phyloP scores from a whole-genome alignment of 35 echinoderm and acorn worm species.

The Holothuria glaberrima region DNA sequence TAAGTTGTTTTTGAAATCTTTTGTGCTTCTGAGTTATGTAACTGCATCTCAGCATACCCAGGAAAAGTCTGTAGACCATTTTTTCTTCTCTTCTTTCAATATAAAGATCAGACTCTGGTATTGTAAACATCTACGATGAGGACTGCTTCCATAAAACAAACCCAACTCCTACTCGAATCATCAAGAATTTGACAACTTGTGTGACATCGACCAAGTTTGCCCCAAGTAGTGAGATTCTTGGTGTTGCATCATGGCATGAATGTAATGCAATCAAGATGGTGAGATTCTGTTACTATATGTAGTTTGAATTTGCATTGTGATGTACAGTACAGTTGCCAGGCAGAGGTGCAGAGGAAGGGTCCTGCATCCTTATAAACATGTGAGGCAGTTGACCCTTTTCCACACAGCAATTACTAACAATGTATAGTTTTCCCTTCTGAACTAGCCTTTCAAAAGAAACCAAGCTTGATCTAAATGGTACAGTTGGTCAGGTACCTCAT shows the following conservation, averaged over 20 bases:
- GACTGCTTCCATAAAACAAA: conserved; percentile 52
- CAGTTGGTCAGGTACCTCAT: too few relatives aligned
- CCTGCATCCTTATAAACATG: too few relatives aligned
- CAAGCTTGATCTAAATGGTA: too few relatives aligned
- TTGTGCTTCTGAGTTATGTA: too few relatives aligned
- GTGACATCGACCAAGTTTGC: conserved; percentile 76
- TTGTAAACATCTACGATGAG: conserved; percentile 90
- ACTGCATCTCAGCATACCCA: too few relatives aligned
- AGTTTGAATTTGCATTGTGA: background rate
- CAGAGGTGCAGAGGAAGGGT: too few relatives aligned
- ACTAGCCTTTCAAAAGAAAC: too few relatives aligned
- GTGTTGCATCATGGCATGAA: conserved; percentile 62
- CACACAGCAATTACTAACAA: too few relatives aligned
- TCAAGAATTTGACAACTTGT: conserved; percentile 86
- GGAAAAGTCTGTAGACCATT: background rate
- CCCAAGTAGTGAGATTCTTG: conserved; percentile 87
- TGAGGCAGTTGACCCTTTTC: too few relatives aligned
- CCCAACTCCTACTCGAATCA: conserved; percentile 66
- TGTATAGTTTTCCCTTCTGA: too few relatives aligned
- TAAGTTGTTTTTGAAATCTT: background rate
- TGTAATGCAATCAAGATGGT: conserved; percentile 82
- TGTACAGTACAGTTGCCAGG: background rate
- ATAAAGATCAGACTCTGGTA: conserved; percentile 88
- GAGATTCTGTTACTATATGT: background rate
- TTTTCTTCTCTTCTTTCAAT: background rate